phyloP scores from a whole-genome alignment of 1,140 invertebrate species.

The Diuraphis noxia region DNA sequence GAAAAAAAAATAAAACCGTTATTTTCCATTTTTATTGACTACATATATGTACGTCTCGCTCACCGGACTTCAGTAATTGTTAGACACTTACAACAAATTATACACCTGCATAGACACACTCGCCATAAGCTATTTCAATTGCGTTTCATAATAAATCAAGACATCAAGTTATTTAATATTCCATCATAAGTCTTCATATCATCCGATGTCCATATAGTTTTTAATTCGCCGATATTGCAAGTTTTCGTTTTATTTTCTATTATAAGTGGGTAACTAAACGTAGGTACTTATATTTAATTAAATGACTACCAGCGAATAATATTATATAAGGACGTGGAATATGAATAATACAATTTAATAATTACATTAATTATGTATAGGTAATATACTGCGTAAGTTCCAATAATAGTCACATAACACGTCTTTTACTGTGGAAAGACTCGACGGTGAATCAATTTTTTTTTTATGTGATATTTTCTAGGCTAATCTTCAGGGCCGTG shows the following conservation, averaged over 20 bases:
- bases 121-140: background rate
- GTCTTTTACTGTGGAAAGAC: background rate
- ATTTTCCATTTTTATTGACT: conserved; percentile 1
- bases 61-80: background rate
- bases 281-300: background rate
- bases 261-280: background rate
- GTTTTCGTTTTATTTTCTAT: background rate
- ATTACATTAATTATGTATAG: background rate
- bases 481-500: background rate
- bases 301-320: background rate
- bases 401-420: background rate
- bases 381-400: background rate
- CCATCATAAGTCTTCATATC: background rate
- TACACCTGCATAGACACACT: background rate
- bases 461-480: background rate
- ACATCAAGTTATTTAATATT: background rate
- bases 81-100: conserved; percentile 2
- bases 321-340: background rate
- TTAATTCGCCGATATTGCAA: background rate
- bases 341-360: background rate
- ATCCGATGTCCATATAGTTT: background rate
- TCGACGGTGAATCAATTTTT: background rate
- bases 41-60: background rate
- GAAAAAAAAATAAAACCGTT: background rate
- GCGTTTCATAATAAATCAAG: background rate